Conservation (phyloP, 2,888 invertebrate genomes). For the Biston stratarius region DNA sequence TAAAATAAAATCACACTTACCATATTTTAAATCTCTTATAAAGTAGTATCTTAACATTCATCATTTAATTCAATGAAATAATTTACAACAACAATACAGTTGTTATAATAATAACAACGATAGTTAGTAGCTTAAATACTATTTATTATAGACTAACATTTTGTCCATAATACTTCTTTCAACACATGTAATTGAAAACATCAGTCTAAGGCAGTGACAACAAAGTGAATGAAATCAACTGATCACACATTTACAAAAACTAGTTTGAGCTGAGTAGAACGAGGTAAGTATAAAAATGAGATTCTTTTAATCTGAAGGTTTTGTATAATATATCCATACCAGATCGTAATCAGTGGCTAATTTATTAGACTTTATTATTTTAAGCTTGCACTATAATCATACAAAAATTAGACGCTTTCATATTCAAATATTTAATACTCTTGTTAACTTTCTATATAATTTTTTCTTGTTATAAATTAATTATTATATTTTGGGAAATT, state of each 20-base stretch:
- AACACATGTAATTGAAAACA: conserved; percentile 77
- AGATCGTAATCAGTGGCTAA: background rate
- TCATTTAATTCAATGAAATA: conserved; percentile 80
- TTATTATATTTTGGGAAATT: too few species aligned
- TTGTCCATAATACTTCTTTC: conserved; percentile 72
- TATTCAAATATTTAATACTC: too few species aligned
- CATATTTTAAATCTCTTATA: conserved; percentile 61
- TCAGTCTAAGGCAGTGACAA: conserved; percentile 85
- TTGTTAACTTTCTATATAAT: too few species aligned
- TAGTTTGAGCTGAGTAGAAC: conserved; percentile 7
- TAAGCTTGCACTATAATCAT: too few species aligned
- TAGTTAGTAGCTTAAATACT: conserved; percentile 69
- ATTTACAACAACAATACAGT: conserved; percentile 79
- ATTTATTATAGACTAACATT: conserved; percentile 65
- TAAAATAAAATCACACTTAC: conserved; percentile 73
- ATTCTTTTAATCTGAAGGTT: conserved; percentile 5
- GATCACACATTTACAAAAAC: conserved; percentile 37
- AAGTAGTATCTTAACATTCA: conserved; percentile 67
- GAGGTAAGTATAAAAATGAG: conserved; percentile 26
- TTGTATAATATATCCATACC: background rate
- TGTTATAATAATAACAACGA: conserved; percentile 79
- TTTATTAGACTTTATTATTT: too few species aligned
- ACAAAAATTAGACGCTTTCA: too few species aligned
- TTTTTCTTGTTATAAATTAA: too few species aligned
- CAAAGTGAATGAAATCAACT: conserved; percentile 61